Evolutionary conservation across 2,797 vertebrate species (phyloP).

Genomic region (Spinibarbus caldwelli): DNA sequence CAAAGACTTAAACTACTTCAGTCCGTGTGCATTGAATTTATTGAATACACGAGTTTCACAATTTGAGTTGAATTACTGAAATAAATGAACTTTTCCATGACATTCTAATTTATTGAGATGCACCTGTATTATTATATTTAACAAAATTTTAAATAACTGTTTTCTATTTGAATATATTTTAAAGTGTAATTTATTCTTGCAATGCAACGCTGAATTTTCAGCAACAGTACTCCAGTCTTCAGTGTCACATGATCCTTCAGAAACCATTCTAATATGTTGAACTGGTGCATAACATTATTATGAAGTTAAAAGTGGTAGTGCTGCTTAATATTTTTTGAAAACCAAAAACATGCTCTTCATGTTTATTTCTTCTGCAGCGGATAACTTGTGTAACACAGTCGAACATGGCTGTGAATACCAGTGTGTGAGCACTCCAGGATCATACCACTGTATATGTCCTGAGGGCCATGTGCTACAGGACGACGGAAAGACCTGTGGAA

Average conservation of each 20-base stretch:
- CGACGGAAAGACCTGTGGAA: conserved; percentile 88
- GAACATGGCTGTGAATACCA: conserved; percentile 92
- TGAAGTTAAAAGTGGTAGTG: too few species aligned
- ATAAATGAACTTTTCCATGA: too few species aligned
- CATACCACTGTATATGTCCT: conserved; percentile 90
- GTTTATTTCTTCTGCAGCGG: conserved; percentile 20
- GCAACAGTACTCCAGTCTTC: too few species aligned
- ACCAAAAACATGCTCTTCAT: neutral
- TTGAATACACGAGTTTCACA: too few species aligned
- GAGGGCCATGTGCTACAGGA: conserved; percentile 89
- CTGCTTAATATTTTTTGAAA: too few species aligned
- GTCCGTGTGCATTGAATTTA: too few species aligned
- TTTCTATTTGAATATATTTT: neutral
- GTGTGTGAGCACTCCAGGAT: conserved; percentile 87
- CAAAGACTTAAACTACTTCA: too few species aligned
- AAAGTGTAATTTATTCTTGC: neutral
- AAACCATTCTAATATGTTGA: neutral
- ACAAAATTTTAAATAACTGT: neutral
- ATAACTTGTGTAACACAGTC: conserved; percentile 87
- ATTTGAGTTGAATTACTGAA: too few species aligned
- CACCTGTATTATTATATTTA: too few species aligned
- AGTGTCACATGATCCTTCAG: too few species aligned
- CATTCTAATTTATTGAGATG: too few species aligned
- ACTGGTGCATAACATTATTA: neutral
- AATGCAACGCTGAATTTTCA: neutral